phyloP scores from a whole-genome alignment of 2,113 vertebrate species.

The Labeo catla region DNA sequence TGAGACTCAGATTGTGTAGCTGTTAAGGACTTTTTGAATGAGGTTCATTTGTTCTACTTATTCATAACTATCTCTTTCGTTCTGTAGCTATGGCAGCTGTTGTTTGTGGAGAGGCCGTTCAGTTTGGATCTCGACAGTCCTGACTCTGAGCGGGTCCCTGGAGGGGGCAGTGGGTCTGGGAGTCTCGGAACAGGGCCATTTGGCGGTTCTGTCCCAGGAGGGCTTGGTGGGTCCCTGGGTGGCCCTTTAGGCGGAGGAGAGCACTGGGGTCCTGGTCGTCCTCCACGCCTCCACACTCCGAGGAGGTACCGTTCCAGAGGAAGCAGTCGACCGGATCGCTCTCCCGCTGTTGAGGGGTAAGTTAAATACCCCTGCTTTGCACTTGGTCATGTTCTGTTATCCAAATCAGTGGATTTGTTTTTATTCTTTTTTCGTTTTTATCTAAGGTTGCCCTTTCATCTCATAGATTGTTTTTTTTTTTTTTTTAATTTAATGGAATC shows the following conservation, averaged over 20 bases:
- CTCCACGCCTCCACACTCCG: conserved; percentile 83
- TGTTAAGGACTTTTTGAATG: background rate
- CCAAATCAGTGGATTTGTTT: background rate
- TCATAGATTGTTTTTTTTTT: background rate
- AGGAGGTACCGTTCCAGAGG: conserved; percentile 86
- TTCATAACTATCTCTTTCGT: background rate
- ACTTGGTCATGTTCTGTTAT: background rate
- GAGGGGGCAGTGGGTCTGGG: conserved; percentile 64
- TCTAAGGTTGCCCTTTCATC: background rate
- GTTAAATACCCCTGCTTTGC: conserved; percentile 36
- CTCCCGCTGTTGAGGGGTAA: conserved; percentile 94
- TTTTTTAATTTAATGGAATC: background rate
- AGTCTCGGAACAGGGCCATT: conserved; percentile 71
- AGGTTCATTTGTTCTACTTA: background rate
- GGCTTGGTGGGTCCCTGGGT: conserved; percentile 72
- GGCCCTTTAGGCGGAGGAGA: conserved; percentile 74
- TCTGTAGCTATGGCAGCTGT: conserved; percentile 87
- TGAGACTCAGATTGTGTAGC: background rate
- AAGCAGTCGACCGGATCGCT: conserved; percentile 88
- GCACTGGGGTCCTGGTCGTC: conserved; percentile 87
- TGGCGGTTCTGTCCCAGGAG: conserved; percentile 76
- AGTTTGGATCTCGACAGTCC: conserved; percentile 82
- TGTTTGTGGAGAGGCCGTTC: conserved; percentile 80
- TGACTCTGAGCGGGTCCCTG: conserved; percentile 74
- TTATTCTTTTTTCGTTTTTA: background rate